Evolutionary conservation across 2,113 vertebrate species (phyloP), one percentile per base, ranked within the genome.

Genomic region (Pseudorhombus dupliciocellatus): DNA sequence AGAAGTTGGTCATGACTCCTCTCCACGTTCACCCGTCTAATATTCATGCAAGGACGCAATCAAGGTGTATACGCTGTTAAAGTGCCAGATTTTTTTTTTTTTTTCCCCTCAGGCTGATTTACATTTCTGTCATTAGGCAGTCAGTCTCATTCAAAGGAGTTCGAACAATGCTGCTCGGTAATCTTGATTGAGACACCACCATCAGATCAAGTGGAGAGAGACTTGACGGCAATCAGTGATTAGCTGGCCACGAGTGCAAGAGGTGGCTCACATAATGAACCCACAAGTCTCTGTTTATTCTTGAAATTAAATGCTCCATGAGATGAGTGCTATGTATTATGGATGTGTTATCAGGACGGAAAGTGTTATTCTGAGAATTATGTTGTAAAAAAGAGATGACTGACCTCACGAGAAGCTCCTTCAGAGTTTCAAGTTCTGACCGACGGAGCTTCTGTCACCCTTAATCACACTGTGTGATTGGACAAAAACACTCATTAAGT

Each of bases 391-490:
- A 18, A 55, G 26, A 66, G 20, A 26, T 61, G 53, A 9, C 40
- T 66, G 65, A 60, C 21, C 40, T 42, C 14, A 25, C 18, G 21
- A 10, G 2, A 67, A 72, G 14, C 44, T 44, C 2, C 14, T 1
- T 21, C 7, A 58, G 15, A 26, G 20, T 2, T 40, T 8, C 34
- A 20, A 1, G 18, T 25, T 21, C 22, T 79, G 58, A 78, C 48
- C 54, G 73, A 79, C 60, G 50, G 31, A 21, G 24, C 37, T 73
- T 70, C 48, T 89, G 80, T 86, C 88, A 79, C 44, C 69, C 66
- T 84, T 83, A 88, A 92, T 92, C 79, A 87, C 80, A 62, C 51
- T 14, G 22, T 56, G 73, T 71, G 86, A 84, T 84, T 75, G 89
- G 82, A 72, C 77, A 75, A 56, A 85, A 74, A 85, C 37, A 51